Base-by-base conservation (phyloP, 2,113 vertebrate species). In the Madoqua kirkii region DNA sequence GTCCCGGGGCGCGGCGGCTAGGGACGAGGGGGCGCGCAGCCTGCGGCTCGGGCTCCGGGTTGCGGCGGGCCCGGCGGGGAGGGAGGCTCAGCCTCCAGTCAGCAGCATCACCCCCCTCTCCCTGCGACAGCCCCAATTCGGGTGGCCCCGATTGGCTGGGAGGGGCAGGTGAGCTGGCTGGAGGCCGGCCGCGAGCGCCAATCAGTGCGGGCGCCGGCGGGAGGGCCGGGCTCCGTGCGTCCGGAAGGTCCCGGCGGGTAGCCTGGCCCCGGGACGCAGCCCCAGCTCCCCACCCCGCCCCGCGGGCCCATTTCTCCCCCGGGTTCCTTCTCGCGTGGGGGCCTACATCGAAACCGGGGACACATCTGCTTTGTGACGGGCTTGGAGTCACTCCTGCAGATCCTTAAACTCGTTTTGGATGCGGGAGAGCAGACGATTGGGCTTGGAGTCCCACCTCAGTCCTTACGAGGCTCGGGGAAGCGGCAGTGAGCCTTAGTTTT, bases 101-200 rank as follows among this genome's bases (percentile, higher is more conserved):
- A 0, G 57, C 76, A 29, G 55, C 93, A 27, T 64, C 85, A 19
- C 54, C 33, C 57, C n/a, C 62, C 43, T 36, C 40, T 33, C n/a
- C 83, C 40, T 23, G 76, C 7, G 27, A 76, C 96, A 91, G 97
- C 95, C 96, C 97, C 90, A 90, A 95, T 98, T 97, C 95, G 90
- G 84, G 89, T 52, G 92, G 74, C 97, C 95, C n/a, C 33, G 97
- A 98, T 98, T 98, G 98, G 98, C 96, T 97, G 87, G 95, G 97
- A 74, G 96, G 84, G 94, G 97, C 96, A 96, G 98, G 96, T 96
- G 97, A 94, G 95, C 78, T 9, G 3, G 96, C 92, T 1, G 78
- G 85, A 85, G 96, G 93, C 95, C 89, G 6, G 78, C 86, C 1
- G 52, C 67, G 67, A 86, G 91, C 93, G 93, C 98, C 98, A 98